phyloP scores from a whole-genome alignment of 1,140 invertebrate species.

The Diorhabda elongata region DNA sequence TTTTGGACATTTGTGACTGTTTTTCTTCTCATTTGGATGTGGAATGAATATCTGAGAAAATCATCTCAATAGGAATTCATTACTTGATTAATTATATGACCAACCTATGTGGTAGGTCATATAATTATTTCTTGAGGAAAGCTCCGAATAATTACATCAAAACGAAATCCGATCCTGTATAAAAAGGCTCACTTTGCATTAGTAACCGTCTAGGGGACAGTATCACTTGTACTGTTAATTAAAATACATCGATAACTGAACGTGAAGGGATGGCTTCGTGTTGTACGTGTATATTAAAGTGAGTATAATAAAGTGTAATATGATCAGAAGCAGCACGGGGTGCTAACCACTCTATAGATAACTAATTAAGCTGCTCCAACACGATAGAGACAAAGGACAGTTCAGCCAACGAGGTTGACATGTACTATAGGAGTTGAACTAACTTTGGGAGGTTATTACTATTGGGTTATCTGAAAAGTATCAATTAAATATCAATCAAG shows the following conservation, averaged over 20 bases:
- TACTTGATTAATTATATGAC: too few relatives aligned
- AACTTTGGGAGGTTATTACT: neutral
- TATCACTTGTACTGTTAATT: neutral
- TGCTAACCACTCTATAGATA: neutral
- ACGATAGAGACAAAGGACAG: neutral
- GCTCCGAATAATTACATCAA: too few relatives aligned
- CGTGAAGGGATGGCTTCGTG: neutral
- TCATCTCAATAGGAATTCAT: too few relatives aligned
- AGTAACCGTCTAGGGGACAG: neutral
- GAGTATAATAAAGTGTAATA: constrained; percentile 3
- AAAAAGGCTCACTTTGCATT: neutral
- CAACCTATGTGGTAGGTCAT: too few relatives aligned
- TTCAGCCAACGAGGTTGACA: neutral
- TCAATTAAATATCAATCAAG: neutral
- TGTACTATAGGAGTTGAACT: neutral
- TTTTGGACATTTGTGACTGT: too few relatives aligned
- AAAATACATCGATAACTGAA: constrained; percentile 2
- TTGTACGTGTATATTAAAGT: constrained; percentile 1
- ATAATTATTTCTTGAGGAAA: too few relatives aligned
- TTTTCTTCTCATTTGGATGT: too few relatives aligned
- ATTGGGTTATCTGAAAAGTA: neutral
- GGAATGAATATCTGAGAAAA: too few relatives aligned
- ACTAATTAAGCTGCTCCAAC: neutral
- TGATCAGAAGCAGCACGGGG: neutral
- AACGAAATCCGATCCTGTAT: too few relatives aligned